Evolutionary conservation across 1,140 invertebrate species (phyloP).

Genomic region (Pogonomyrmex barbatus): DNA sequence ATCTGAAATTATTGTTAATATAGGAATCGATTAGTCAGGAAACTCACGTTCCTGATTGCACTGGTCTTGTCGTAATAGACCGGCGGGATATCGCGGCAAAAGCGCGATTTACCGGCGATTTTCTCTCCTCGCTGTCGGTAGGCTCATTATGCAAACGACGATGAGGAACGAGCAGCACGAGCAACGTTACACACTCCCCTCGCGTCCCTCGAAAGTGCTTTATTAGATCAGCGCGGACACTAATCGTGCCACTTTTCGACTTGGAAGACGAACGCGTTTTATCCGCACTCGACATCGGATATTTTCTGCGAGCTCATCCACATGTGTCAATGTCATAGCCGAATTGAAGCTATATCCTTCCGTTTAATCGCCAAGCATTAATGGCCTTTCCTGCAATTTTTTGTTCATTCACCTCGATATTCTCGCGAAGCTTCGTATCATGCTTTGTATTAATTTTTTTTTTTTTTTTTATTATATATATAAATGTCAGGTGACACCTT

Average conservation of each 20-base stretch:
- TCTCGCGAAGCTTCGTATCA: not conserved
- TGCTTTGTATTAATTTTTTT: too few relatives aligned
- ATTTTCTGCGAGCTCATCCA: slow-evolving; percentile 25
- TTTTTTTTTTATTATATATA: too few relatives aligned
- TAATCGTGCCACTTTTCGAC: slow-evolving; percentile 62
- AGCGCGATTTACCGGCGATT: slow-evolving; percentile 36
- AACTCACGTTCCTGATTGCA: not conserved
- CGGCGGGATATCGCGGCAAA: not conserved
- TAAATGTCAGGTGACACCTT: not conserved
- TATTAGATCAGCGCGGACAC: slow-evolving; percentile 67
- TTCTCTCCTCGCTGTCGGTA: slow-evolving; percentile 51
- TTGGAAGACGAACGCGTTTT: slow-evolving; percentile 29
- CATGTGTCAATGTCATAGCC: slow-evolving; percentile 8
- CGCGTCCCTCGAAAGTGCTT: slow-evolving; percentile 64
- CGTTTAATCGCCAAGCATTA: not conserved
- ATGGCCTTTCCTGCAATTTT: not conserved
- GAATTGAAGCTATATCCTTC: not conserved
- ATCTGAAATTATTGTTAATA: not conserved
- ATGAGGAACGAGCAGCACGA: slow-evolving; percentile 28
- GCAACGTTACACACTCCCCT: slow-evolving; percentile 44
- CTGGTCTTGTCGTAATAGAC: not conserved
- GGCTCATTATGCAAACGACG: slow-evolving; percentile 63
- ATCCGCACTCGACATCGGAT: not conserved
- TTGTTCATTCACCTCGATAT: not conserved
- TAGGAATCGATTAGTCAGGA: not conserved